Percentiles rank a stretch among this genome's conserved stretches.
These are phyloP conservation scores for Rana temporaria DNA, from an alignment of 2,113 vertebrate genomes.

Conservation along the genomic window DNA sequence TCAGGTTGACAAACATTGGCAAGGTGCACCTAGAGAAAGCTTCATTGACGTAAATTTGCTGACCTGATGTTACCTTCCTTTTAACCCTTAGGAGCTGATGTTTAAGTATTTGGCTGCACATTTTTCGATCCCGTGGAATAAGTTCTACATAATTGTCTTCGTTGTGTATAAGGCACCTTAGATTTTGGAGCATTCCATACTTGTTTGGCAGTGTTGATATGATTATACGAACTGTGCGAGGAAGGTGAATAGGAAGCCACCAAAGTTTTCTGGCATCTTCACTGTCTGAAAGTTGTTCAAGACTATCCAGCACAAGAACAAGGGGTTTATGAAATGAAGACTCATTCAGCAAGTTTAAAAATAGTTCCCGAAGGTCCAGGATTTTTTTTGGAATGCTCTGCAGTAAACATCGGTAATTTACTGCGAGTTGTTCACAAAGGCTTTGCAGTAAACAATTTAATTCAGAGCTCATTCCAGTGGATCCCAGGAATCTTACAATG, in stretches of 20 bases:
- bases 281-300: constrained; percentile 91
- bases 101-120: constrained; percentile 97
- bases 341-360: constrained; percentile 92
- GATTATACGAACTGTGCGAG: constrained; percentile 90
- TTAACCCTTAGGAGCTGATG: constrained; percentile 92
- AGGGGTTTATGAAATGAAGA: constrained; percentile 90
- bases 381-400: constrained; percentile 95
- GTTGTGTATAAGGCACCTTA: constrained; percentile 89
- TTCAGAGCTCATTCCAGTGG: constrained; percentile 86
- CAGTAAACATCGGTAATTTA: constrained; percentile 93
- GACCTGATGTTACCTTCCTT: constrained; percentile 96
- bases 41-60: constrained; percentile 98
- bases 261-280: constrained; percentile 95
- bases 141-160: constrained; percentile 91
- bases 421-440: constrained; percentile 93
- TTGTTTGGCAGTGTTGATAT: constrained; percentile 97
- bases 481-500: constrained; percentile 92
- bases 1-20: constrained; percentile 98
- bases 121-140: constrained; percentile 88
- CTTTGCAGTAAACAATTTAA: constrained; percentile 91
- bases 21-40: constrained; percentile 94
- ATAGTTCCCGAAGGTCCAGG: constrained; percentile 92
- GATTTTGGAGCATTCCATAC: constrained; percentile 93
- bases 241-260: constrained; percentile 95
- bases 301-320: constrained; percentile 90